These are phyloP conservation scores for Aethes cnicana DNA, from an alignment of 2,888 invertebrate genomes.

Conservation along the genomic window DNA sequence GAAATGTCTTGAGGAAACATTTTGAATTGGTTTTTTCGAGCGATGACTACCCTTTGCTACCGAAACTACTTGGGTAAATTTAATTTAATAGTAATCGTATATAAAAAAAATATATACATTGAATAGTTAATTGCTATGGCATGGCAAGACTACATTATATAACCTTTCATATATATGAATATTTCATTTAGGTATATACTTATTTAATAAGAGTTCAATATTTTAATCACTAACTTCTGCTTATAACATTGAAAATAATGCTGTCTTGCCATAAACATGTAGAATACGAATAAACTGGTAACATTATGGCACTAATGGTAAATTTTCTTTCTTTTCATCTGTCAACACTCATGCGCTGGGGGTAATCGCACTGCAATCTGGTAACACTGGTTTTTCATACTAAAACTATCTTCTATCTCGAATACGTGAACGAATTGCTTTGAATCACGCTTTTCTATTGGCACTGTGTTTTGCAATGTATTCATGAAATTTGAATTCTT, in stretches of 20 bases:
- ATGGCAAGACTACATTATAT: constrained; percentile 68
- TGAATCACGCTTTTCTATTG: constrained; percentile 39
- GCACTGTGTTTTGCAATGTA: constrained; percentile 29
- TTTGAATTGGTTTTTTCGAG: too few species aligned
- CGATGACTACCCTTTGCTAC: too few species aligned
- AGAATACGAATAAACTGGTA: constrained; percentile 36
- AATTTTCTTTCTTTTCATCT: constrained; percentile 74
- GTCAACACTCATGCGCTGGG: constrained; percentile 77
- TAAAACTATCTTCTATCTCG: constrained; percentile 49
- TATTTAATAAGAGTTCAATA: too few species aligned
- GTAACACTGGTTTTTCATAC: constrained; percentile 78
- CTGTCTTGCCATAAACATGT: constrained; percentile 56
- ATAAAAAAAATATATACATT: background rate
- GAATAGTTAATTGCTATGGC: constrained; percentile 34
- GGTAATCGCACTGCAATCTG: constrained; percentile 80
- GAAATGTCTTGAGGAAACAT: too few species aligned
- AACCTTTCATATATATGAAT: constrained; percentile 5
- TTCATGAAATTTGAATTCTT: background rate
- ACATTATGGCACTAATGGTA: constrained; percentile 62
- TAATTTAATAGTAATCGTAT: too few species aligned
- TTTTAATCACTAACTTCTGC: constrained; percentile 23
- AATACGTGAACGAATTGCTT: constrained; percentile 45
- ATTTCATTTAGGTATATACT: constrained; percentile 35
- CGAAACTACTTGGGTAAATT: too few species aligned
- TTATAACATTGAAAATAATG: constrained; percentile 46